Percentiles rank a stretch among this genome's conserved stretches.
Evolutionary conservation across 2,113 vertebrate genomes (phyloP).

Genomic region (Aspidoscelis tigris): DNA sequence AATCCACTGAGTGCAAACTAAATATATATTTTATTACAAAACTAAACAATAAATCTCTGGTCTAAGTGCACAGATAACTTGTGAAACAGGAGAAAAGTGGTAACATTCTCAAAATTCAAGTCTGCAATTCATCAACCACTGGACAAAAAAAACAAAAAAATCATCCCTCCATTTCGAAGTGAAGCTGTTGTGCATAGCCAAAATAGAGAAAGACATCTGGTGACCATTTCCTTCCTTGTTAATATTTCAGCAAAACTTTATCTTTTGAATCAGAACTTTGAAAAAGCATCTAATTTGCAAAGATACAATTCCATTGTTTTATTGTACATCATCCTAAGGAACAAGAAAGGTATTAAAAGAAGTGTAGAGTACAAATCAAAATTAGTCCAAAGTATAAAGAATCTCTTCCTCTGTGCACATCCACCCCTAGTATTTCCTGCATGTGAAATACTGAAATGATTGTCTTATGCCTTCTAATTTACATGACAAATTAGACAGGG

Average conservation of each 20-base stretch:
- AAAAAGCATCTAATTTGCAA: neutral
- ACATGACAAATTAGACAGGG: no score
- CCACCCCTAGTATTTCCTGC: neutral
- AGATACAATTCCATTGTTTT: neutral
- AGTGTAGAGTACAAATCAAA: neutral
- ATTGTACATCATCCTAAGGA: neutral
- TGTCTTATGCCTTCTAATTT: no score
- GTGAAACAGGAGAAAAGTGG: constrained; percentile 31
- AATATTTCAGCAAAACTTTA: neutral
- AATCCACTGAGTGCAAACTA: constrained; percentile 5
- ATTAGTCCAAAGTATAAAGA: neutral
- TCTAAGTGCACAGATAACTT: neutral
- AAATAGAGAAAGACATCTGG: neutral
- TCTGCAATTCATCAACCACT: constrained; percentile 9
- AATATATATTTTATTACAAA: neutral
- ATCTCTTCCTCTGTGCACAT: neutral
- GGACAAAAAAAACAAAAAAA: neutral
- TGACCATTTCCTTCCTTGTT: neutral
- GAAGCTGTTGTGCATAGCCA: neutral
- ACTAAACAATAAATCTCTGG: neutral
- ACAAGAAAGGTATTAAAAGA: neutral
- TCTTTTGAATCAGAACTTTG: constrained; percentile 7
- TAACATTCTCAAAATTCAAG: constrained; percentile 17
- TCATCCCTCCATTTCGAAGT: neutral
- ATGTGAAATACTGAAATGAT: no score